Base-by-base conservation (phyloP, 2,888 invertebrate species). In the Drosophila testacea region DNA sequence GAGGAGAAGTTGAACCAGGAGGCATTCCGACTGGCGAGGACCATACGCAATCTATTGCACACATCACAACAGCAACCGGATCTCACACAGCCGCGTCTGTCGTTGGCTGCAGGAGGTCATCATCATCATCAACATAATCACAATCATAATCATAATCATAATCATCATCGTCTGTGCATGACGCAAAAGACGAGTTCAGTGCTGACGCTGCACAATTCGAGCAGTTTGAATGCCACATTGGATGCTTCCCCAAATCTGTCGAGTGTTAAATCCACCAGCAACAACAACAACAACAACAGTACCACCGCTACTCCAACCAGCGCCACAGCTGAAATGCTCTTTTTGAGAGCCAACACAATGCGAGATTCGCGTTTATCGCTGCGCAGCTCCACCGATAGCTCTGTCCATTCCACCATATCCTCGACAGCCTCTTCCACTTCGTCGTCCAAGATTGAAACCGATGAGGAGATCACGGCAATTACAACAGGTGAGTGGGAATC, bases 1-100 rank as follows among this genome's bases (percentile, higher is more conserved):
- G 94, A 95, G 1, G 95, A 95, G 70, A 95, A 95, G 90, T 91
- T 95, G 28, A 94, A 95, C 0, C 94, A 95, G 85, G 95, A 95
- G 91, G 95, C 95, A 1, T 95, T 94, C 81, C 93, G 95, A 61
- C 92, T 95, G 68, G 93, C 95, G 81, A 93, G 95, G 72, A 95
- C 95, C 28, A 94, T 95, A 55, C 94, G 95, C 79, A 95, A 95
- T 36, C 91, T 95, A 62, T 89, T 95, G 69, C 93, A 93, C 78
- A 95, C 94, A 68, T 93, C 94, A 71, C 94, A 94, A 73, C 94
- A 94, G 75, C 95, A 95, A 83, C 95, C 95, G 1, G 94, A 93
- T 93, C 13, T 87, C 83, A 75, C 85, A 69, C 70, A 89, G 51
- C 77, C 77, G 7, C 77, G 88, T 5, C 79, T 71, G 36, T 77